phyloP scores from a whole-genome alignment of 2,888 invertebrate genomes.

The Sialis fuliginosa region DNA sequence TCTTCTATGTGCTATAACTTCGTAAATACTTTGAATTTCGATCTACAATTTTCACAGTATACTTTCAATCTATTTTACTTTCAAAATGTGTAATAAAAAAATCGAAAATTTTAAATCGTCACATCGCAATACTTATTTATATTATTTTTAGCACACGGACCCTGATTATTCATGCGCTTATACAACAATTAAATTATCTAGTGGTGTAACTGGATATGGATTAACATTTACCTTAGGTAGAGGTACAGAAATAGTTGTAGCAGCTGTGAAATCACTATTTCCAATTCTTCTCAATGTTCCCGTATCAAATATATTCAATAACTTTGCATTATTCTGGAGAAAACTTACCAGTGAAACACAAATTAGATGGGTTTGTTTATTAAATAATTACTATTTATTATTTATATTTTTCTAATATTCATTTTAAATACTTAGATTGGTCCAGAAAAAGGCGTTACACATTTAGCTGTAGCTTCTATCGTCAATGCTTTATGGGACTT shows the following conservation, averaged over 20 bases:
- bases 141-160: constrained; percentile 50
- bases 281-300: constrained; percentile 50
- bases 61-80: too few species aligned
- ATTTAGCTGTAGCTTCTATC: constrained; percentile 73
- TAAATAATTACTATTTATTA: background rate
- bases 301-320: constrained; percentile 48
- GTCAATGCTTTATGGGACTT: constrained; percentile 87
- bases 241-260: constrained; percentile 73
- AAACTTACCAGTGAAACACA: constrained; percentile 72
- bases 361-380: constrained; percentile 68
- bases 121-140: too few species aligned
- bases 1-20: too few species aligned
- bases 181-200: constrained; percentile 55
- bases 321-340: constrained; percentile 70
- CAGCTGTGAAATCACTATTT: constrained; percentile 54
- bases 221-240: constrained; percentile 77
- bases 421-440: constrained; percentile 43
- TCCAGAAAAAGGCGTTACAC: constrained; percentile 79
- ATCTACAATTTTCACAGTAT: too few species aligned
- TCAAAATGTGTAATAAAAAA: too few species aligned
- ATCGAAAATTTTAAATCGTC: too few species aligned
- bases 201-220: constrained; percentile 54
- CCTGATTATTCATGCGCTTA: constrained; percentile 87
- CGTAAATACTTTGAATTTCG: too few species aligned
- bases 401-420: background rate